These are phyloP conservation scores for Microplitis demolitor DNA, from an alignment of 1,140 invertebrate species.

Conservation along the genomic window DNA sequence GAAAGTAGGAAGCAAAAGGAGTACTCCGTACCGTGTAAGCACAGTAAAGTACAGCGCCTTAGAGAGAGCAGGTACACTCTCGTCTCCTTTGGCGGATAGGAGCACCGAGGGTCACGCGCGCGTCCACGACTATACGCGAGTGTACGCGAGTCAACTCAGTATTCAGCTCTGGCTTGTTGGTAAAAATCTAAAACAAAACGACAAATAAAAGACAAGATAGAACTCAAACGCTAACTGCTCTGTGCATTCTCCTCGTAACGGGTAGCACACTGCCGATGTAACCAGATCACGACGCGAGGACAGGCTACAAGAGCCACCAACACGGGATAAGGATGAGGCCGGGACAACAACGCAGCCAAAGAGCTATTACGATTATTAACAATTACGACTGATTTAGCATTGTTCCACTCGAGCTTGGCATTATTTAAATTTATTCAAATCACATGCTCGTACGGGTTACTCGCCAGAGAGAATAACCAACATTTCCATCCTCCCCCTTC, in stretches of 20 bases:
- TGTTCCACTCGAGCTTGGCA: constrained; percentile 39
- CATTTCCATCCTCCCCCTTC: neutral
- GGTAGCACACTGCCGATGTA: constrained; percentile 44
- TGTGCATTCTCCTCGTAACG: constrained; percentile 50
- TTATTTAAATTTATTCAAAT: constrained; percentile 55
- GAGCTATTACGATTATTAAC: constrained; percentile 51
- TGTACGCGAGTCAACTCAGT: neutral
- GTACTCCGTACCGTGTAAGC: constrained; percentile 12
- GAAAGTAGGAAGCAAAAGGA: neutral
- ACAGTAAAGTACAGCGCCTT: constrained; percentile 13
- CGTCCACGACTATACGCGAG: neutral
- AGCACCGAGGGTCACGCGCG: constrained; percentile 15
- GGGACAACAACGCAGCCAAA: neutral
- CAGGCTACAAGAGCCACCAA: constrained; percentile 16
- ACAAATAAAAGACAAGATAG: neutral
- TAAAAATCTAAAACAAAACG: neutral
- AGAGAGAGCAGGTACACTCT: constrained; percentile 13
- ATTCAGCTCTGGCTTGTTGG: neutral
- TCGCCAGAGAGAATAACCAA: neutral
- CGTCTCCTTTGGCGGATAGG: constrained; percentile 10
- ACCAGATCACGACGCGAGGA: constrained; percentile 48
- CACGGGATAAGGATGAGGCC: neutral
- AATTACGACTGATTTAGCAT: constrained; percentile 53
- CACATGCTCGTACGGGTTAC: constrained; percentile 9
- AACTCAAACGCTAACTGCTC: too few relatives aligned